A percentile compares a stretch with the other conserved stretches of the same genome.
These are phyloP conservation scores for Clavelina lepadiformis DNA, from an alignment of 23 tunicate genomes.

Conservation along the genomic window DNA sequence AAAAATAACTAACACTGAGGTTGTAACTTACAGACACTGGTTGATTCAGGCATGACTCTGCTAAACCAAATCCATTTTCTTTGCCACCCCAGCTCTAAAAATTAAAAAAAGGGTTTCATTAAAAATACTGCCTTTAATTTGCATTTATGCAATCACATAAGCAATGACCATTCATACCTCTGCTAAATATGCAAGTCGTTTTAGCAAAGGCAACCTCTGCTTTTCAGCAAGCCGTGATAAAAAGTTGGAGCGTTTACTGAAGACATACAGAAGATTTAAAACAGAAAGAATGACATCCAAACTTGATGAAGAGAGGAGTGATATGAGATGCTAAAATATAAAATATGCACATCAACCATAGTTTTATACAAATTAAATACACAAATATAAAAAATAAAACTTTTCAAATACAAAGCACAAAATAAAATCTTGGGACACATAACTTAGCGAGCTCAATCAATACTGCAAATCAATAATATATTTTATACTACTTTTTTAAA, in stretches of 20 bases:
- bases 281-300: slow-evolving; percentile 84
- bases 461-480: background rate
- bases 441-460: background rate
- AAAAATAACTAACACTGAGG: no score
- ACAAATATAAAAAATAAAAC: background rate
- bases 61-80: slow-evolving; percentile 93
- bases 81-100: slow-evolving; percentile 95
- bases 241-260: slow-evolving; percentile 91
- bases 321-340: slow-evolving; percentile 79
- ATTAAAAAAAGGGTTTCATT: background rate
- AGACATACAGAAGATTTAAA: slow-evolving; percentile 91
- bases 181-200: slow-evolving; percentile 71
- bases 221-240: slow-evolving; percentile 74
- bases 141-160: no score
- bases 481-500: background rate
- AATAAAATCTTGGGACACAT: background rate
- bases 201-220: slow-evolving; percentile 66
- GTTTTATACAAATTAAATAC: background rate
- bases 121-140: background rate
- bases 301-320: slow-evolving; percentile 72
- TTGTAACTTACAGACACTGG: slow-evolving; percentile 75
- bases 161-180: slow-evolving; percentile 33
- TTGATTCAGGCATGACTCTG: slow-evolving; percentile 66
- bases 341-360: background rate
- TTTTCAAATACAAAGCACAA: background rate